Base-by-base conservation (phyloP, 2,113 vertebrate species). In the Actinemys pallida region DNA sequence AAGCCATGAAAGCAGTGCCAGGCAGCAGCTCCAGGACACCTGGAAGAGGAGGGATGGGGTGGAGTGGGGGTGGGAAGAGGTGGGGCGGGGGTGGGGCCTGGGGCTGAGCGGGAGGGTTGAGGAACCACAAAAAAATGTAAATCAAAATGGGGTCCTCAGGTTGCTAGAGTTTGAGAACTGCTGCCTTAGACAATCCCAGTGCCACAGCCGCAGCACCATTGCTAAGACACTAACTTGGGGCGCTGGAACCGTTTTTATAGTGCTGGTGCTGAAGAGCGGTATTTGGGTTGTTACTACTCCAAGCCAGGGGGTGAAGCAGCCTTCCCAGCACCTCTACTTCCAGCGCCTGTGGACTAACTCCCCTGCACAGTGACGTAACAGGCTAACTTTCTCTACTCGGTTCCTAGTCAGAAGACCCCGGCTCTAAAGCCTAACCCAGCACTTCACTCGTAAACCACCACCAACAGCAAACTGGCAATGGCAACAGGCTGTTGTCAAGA, bases 331-430 rank as follows among this genome's bases (percentile, higher is more conserved):
- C 17, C 52, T 53, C 52, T 53, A 1, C 52, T 53, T 53, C 52
- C 52, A 20, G 31, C 2, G 0, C 59, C 5, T 0, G 86, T 54
- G 72, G 1, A 0, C 83, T 16, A 88, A 6, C 25, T 0, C 4
- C 85, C 19, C 65, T 0, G 7, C 39, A 8, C 19, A 6, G 4
- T 0, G 6, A 89, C 19, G 22, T 12, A 31, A 13, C 25, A 10
- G 8, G 62, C 39, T 69, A 1, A 1, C 4, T n/a, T 13, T 14
- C 81, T 35, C 53, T 24, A 2, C 31, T 20, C 24, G 3, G 2
- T 1, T 88, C 57, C 75, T 13, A 7, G 49, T 22, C 2, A 17
- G 56, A 53, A 7, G 76, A 65, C 76, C 45, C 7, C 5, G 62
- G 8, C 57, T 83, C 81, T 19, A 31, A 72, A 94, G 82, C 81